phyloP scores from a whole-genome alignment of 2,113 vertebrate genomes.

The Craseonycteris thonglongyai region DNA sequence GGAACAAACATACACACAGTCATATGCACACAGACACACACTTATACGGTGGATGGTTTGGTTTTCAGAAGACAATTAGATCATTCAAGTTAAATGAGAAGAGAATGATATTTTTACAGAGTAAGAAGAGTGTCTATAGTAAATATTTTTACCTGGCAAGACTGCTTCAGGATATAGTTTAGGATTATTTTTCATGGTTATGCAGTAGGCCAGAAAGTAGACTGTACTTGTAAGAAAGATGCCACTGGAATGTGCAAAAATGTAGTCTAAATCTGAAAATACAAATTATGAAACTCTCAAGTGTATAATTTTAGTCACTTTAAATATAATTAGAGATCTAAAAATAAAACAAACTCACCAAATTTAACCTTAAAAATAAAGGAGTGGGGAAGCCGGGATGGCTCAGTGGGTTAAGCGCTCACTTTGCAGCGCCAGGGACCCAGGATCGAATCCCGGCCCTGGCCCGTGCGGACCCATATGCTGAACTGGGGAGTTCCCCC shows the following conservation, averaged over 20 bases:
- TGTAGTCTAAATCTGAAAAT: slow-evolving; percentile 90
- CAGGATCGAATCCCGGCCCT: no score
- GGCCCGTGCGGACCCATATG: no score
- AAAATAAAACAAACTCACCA: neutral
- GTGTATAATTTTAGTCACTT: neutral
- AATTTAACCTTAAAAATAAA: neutral
- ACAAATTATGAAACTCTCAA: slow-evolving; percentile 28
- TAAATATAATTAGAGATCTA: neutral
- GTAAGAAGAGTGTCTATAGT: neutral
- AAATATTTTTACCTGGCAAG: slow-evolving; percentile 84
- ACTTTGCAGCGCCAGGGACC: no score
- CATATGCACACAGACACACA: neutral
- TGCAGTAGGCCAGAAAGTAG: slow-evolving; percentile 90
- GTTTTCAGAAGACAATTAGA: neutral
- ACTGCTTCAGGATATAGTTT: slow-evolving; percentile 85
- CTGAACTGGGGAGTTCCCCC: no score
- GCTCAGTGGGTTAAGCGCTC: no score
- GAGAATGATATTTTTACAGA: neutral
- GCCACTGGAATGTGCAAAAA: slow-evolving; percentile 88
- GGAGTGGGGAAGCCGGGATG: no score
- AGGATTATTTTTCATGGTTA: slow-evolving; percentile 85
- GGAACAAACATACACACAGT: neutral
- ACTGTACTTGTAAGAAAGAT: slow-evolving; percentile 89
- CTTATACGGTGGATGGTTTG: neutral
- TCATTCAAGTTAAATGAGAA: neutral